A percentile compares a stretch with the other conserved stretches of the same genome.
Evolutionary conservation across 2,888 invertebrate genomes (phyloP).

Genomic region (Tinea semifulvella): DNA sequence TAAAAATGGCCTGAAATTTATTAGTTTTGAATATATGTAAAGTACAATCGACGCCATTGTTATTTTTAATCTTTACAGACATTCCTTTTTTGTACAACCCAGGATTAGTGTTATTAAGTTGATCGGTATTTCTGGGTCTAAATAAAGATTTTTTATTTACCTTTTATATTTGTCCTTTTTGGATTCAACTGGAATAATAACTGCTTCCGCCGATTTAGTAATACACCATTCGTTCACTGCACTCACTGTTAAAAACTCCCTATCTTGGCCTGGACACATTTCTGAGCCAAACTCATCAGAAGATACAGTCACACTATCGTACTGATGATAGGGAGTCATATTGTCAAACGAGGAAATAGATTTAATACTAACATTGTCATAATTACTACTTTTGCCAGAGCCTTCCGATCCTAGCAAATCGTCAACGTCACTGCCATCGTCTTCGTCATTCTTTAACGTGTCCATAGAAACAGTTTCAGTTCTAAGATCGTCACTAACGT

Average conservation of each 20-base stretch:
- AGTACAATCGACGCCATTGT: too few species aligned
- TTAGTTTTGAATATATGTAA: too few species aligned
- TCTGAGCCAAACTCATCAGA: slow-evolving; percentile 62
- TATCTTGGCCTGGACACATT: slow-evolving; percentile 56
- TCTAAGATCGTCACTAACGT: slow-evolving; percentile 44
- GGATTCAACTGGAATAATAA: slow-evolving; percentile 51
- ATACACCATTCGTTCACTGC: slow-evolving; percentile 64
- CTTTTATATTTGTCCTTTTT: slow-evolving; percentile 64
- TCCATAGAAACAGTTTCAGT: slow-evolving; percentile 53
- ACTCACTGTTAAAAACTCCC: slow-evolving; percentile 58
- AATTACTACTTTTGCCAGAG: slow-evolving; percentile 49
- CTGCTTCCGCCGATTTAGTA: slow-evolving; percentile 48
- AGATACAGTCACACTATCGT: slow-evolving; percentile 60
- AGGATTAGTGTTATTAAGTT: too few species aligned
- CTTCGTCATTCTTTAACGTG: slow-evolving; percentile 49
- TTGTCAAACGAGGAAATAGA: slow-evolving; percentile 55
- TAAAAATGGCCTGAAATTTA: too few species aligned
- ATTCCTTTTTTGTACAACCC: too few species aligned
- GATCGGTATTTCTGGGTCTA: too few species aligned
- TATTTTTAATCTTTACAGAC: too few species aligned
- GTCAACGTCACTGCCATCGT: slow-evolving; percentile 43
- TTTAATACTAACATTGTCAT: slow-evolving; percentile 61
- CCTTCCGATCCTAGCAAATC: slow-evolving; percentile 39
- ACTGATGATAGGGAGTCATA: slow-evolving; percentile 59
- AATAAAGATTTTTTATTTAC: slow-evolving; percentile 38